Base-by-base conservation (phyloP, 2,797 vertebrate species). In the Triplophysa yarkandensis region DNA sequence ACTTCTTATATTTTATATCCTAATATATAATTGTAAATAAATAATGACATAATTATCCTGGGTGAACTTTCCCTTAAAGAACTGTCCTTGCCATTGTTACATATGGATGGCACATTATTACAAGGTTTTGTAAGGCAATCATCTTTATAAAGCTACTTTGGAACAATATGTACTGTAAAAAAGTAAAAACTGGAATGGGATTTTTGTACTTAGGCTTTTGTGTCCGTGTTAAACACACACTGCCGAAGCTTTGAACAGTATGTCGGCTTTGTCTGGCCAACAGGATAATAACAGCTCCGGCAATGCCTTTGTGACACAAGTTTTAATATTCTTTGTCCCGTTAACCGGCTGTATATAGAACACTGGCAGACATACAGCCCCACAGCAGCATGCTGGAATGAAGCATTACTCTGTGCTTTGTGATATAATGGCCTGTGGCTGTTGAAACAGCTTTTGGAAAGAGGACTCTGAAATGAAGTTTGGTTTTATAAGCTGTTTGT, bases 231-330 rank as follows among this genome's bases (percentile, higher is more conserved):
- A 46, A 46, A 46, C 17, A 9, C 44, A 21, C 46, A 50, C 46
- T 23, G 8, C n/a, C 46, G 10, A 3, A n/a, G 44, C 19, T 5
- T 19, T 19, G n/a, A 46, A 19, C 44, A 11, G 46, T 39, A 39
- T 13, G 11, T 39, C 13, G 36, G 36, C 36, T 50, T 50, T 50
- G 46, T 50, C n/a, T 21, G 46, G 46, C 19, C 19, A 50, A 50
- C 46, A 21, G 9, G 19, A 21, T 50, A 50, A 50, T 50, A 21
- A 9, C 46, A 50, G 14, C 19, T 21, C 11, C 9, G 10, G 19
- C 46, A 50, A 23, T 50, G 44, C 44, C n/a, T 19, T n/a, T 46
- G 46, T 50, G 46, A 50, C 7, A 48, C 44, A 48, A 48, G 46
- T 50, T 50, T 21, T 19, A 48, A 48, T 10, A 19, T 13, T 48